These are phyloP conservation scores for Ormyrus thymus DNA, from an alignment of 2,888 invertebrate species.

Conservation along the genomic window DNA sequence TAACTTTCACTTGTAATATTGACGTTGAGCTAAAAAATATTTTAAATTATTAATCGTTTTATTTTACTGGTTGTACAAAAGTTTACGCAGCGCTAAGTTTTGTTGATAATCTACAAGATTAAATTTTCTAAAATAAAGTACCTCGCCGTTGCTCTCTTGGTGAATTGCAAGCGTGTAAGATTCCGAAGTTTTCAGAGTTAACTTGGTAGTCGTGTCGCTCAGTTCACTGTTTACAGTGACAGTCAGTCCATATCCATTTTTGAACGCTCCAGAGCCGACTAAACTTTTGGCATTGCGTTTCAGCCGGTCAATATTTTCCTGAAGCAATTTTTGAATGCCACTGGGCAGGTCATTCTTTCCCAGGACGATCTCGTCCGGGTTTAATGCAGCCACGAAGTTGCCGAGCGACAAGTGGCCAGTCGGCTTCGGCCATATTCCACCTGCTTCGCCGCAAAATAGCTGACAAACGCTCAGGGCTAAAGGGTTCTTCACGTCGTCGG, in stretches of 20 bases:
- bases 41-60: no score
- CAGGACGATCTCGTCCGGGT: slow-evolving; percentile 77
- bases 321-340: slow-evolving; percentile 65
- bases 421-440: slow-evolving; percentile 81
- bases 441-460: slow-evolving; percentile 79
- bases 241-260: slow-evolving; percentile 59
- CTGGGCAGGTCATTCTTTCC: slow-evolving; percentile 68
- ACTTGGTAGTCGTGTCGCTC: slow-evolving; percentile 58
- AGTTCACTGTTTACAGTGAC: slow-evolving; percentile 60
- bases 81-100: neutral
- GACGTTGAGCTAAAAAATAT: slow-evolving; percentile 73
- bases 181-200: slow-evolving; percentile 76
- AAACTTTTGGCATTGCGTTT: slow-evolving; percentile 52
- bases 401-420: slow-evolving; percentile 79
- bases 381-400: slow-evolving; percentile 76
- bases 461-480: slow-evolving; percentile 79
- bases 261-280: neutral
- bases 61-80: neutral
- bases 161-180: slow-evolving; percentile 59
- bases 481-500: slow-evolving; percentile 60
- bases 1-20: slow-evolving; percentile 79
- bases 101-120: no score
- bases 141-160: slow-evolving; percentile 58
- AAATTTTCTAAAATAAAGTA: slow-evolving; percentile 8
- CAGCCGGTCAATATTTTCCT: slow-evolving; percentile 62